phyloP scores from a whole-genome alignment of 35 echinoderm and acorn worm genomes.

The Ophiothrix spiculata region DNA sequence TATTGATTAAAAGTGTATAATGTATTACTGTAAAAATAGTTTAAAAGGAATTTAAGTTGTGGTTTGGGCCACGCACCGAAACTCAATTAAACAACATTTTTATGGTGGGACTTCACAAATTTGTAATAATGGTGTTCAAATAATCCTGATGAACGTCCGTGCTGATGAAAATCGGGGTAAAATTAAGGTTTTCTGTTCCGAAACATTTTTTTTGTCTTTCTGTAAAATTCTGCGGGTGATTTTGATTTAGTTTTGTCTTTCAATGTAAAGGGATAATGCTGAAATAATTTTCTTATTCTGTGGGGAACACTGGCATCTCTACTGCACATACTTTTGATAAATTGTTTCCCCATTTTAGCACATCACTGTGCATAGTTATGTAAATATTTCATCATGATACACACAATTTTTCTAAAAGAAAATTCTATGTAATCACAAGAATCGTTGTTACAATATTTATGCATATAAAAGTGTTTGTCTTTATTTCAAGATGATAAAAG shows the following conservation, averaged over 20 bases:
- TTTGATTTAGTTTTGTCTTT: neutral
- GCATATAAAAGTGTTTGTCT: neutral
- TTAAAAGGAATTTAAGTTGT: too few relatives aligned
- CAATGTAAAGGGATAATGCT: neutral
- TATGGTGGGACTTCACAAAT: too few relatives aligned
- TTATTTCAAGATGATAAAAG: neutral
- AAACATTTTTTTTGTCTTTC: neutral
- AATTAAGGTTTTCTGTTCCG: neutral
- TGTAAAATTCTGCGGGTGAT: neutral
- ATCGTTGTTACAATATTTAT: neutral
- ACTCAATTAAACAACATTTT: too few relatives aligned
- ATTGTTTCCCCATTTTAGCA: neutral
- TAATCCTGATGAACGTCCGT: too few relatives aligned
- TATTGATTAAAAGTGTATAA: too few relatives aligned
- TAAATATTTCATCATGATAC: neutral
- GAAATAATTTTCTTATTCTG: neutral
- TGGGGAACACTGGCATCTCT: neutral
- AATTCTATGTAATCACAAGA: neutral
- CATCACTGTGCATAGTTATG: neutral
- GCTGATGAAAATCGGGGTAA: too few relatives aligned
- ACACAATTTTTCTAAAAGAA: neutral
- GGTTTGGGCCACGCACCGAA: too few relatives aligned
- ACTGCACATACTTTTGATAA: neutral
- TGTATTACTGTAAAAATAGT: too few relatives aligned
- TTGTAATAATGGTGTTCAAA: too few relatives aligned